Evolutionary conservation across 1,140 invertebrate genomes (phyloP).

Genomic region (Drosophila nannoptera): DNA sequence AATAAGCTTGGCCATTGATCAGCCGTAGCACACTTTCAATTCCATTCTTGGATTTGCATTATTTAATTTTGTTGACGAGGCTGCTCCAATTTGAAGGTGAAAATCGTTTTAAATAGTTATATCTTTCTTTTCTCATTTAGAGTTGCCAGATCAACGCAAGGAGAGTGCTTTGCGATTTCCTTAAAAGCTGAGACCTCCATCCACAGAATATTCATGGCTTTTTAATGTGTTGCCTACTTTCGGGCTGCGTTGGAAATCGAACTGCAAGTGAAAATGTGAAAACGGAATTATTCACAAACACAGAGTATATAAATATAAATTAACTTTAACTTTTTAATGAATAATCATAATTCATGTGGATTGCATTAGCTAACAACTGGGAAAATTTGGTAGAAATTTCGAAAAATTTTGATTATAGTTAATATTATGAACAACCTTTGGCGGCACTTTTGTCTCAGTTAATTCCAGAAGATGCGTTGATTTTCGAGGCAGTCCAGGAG

Average conservation of each 20-base stretch:
- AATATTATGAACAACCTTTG: not conserved
- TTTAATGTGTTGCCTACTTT: slow-evolving; percentile 25
- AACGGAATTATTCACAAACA: too few relatives aligned
- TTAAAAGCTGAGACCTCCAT: not conserved
- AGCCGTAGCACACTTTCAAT: not conserved
- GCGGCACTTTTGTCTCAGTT: slow-evolving; percentile 19
- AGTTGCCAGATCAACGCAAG: too few relatives aligned
- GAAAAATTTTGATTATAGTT: slow-evolving; percentile 31
- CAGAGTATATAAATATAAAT: not conserved
- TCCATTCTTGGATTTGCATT: too few relatives aligned
- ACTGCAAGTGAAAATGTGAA: not conserved
- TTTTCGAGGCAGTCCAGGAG: slow-evolving; percentile 5
- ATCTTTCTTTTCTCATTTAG: too few relatives aligned
- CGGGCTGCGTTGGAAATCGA: not conserved
- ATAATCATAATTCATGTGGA: too few relatives aligned
- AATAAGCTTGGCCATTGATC: not conserved
- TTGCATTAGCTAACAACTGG: not conserved
- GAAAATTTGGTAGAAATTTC: slow-evolving; percentile 29
- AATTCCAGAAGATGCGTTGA: slow-evolving; percentile 23
- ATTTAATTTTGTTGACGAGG: too few relatives aligned
- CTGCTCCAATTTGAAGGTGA: too few relatives aligned
- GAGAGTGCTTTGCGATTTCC: not conserved
- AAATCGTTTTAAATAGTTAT: too few relatives aligned
- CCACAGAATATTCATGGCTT: not conserved
- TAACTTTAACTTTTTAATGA: too few relatives aligned